Conservation (phyloP, 1,140 invertebrate genomes). For the Meloidogyne hapla region DNA sequence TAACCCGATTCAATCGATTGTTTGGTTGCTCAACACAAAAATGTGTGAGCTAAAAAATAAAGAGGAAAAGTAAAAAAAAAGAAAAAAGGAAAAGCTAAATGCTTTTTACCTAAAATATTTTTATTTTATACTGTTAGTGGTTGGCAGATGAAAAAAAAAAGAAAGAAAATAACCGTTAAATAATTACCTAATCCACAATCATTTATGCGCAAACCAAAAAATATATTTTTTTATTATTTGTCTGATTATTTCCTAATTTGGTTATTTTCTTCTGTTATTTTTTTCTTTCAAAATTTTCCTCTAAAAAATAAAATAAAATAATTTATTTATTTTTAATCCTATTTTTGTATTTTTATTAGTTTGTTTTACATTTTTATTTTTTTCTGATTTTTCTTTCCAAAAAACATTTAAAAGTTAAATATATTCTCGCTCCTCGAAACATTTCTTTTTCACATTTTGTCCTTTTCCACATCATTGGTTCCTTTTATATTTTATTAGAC, state of each 20-base stretch:
- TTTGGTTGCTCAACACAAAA: background rate
- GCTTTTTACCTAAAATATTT: background rate
- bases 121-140: background rate
- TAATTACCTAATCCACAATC: no score
- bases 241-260: no score
- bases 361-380: no score
- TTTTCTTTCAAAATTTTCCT: no score
- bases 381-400: no score
- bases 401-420: no score
- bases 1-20: background rate
- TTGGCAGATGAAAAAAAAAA: background rate
- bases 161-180: no score
- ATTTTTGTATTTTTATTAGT: no score
- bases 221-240: background rate
- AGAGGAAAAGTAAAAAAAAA: background rate
- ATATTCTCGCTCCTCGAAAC: background rate
- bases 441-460: background rate
- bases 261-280: no score
- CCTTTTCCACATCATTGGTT: constrained; percentile 5
- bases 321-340: no score
- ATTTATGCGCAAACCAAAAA: background rate
- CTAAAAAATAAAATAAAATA: no score
- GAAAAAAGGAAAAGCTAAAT: constrained; percentile 3
- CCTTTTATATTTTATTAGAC: no score
- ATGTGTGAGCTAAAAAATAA: constrained; percentile 3